Evolutionary conservation across 2,113 vertebrate genomes (phyloP).

Genomic region (Sigmodon hispidus): DNA sequence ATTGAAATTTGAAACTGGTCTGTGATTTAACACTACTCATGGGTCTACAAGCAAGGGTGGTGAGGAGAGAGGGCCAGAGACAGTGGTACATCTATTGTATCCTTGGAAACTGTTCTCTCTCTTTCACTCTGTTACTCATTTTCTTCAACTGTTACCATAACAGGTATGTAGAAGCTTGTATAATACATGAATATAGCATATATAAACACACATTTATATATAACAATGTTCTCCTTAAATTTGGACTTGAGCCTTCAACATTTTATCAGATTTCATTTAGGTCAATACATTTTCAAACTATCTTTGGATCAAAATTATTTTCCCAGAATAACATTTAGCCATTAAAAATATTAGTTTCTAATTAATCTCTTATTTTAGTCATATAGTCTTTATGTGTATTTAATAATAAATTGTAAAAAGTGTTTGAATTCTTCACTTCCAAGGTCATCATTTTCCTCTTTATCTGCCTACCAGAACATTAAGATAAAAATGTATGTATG

Average conservation of each 20-base stretch:
- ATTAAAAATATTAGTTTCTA: background rate
- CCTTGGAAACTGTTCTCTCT: background rate
- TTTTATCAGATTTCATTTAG: background rate
- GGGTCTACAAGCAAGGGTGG: too few relatives aligned
- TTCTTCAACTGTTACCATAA: background rate
- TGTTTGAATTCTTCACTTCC: background rate
- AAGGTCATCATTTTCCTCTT: background rate
- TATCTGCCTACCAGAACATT: background rate
- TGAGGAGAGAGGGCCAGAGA: background rate
- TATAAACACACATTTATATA: background rate
- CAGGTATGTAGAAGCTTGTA: background rate
- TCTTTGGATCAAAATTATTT: background rate
- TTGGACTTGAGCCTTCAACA: background rate
- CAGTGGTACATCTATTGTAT: too few relatives aligned
- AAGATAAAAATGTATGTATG: background rate
- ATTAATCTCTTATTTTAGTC: background rate
- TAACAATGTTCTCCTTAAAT: background rate
- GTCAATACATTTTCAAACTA: background rate
- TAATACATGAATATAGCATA: background rate
- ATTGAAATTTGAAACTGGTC: background rate
- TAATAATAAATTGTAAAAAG: background rate
- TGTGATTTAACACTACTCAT: background rate
- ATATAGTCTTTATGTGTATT: background rate
- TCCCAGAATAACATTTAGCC: background rate
- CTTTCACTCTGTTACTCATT: background rate